Percentiles rank a stretch among this genome's conserved stretches.
These are phyloP conservation scores for Lineus longissimus DNA, from an alignment of 1,140 invertebrate species.

Conservation along the genomic window DNA sequence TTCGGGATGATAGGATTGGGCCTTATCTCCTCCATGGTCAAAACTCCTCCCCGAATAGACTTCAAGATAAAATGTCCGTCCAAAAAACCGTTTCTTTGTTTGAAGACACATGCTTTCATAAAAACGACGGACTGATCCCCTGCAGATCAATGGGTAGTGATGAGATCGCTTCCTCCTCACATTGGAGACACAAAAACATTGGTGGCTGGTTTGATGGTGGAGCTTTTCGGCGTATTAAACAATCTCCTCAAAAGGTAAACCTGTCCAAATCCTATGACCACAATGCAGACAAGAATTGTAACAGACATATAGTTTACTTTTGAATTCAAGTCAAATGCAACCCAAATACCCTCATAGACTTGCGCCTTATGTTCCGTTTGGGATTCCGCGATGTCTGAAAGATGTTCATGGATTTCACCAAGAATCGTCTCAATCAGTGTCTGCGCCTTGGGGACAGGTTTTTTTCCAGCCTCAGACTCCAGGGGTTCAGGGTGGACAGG, in stretches of 20 bases:
- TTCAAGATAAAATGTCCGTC: too few relatives aligned
- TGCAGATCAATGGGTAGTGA: too few relatives aligned
- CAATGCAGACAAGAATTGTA: background rate
- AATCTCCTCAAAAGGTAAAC: background rate
- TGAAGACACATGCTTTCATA: too few relatives aligned
- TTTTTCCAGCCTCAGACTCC: conserved; percentile 6
- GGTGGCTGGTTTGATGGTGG: too few relatives aligned
- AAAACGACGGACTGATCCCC: too few relatives aligned
- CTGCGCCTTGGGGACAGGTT: background rate
- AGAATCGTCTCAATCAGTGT: background rate
- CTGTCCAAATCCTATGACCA: background rate
- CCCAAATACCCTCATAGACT: conserved; percentile 2
- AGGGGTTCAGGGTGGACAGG: background rate
- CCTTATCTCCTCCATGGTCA: too few relatives aligned
- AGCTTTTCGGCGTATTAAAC: too few relatives aligned
- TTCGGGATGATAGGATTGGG: too few relatives aligned
- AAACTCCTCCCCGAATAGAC: too few relatives aligned
- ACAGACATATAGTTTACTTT: conserved; percentile 4
- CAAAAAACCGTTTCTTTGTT: too few relatives aligned
- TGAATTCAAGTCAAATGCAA: conserved; percentile 7
- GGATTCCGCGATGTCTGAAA: background rate
- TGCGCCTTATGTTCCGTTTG: background rate
- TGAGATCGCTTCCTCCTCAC: too few relatives aligned
- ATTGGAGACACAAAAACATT: too few relatives aligned
- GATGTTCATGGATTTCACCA: conserved; percentile 9